These are phyloP conservation scores for Aldrovandia affinis DNA, from an alignment of 2,797 vertebrate genomes.

Conservation along the genomic window DNA sequence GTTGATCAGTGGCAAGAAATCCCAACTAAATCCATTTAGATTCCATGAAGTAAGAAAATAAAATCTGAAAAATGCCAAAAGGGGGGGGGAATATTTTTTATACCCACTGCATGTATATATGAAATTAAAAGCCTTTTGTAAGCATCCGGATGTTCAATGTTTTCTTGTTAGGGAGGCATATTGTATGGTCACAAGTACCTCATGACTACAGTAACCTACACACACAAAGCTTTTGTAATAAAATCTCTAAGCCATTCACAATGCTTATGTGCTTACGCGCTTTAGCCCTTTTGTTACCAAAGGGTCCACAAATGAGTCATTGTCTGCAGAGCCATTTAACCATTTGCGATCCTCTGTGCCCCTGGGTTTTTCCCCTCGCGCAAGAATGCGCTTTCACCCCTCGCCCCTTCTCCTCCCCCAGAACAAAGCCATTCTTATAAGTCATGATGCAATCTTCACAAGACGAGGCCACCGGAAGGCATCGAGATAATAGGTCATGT, in stretches of 20 bases:
- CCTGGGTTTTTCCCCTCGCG: conserved; percentile 40
- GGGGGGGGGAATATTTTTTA: too few species aligned
- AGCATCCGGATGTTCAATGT: background rate
- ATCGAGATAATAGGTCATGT: background rate
- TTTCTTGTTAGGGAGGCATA: background rate
- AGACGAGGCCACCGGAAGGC: conserved; percentile 3
- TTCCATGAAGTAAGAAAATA: too few species aligned
- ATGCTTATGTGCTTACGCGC: conserved; percentile 45
- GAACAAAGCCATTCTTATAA: conserved; percentile 47
- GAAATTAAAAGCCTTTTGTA: background rate
- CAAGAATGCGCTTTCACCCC: conserved; percentile 48
- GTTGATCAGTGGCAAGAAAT: too few species aligned
- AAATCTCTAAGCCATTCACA: conserved; percentile 37
- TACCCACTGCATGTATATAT: too few species aligned
- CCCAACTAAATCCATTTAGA: too few species aligned
- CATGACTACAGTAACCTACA: conserved; percentile 42
- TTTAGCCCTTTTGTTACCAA: conserved; percentile 42
- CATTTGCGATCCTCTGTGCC: conserved; percentile 39
- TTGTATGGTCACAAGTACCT: conserved; percentile 43
- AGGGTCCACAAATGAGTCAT: conserved; percentile 50
- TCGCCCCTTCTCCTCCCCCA: conserved; percentile 40
- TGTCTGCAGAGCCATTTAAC: conserved; percentile 47
- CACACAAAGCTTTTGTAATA: conserved; percentile 40
- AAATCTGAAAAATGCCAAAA: too few species aligned
- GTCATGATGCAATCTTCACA: conserved; percentile 43